Evolutionary conservation across 2,888 invertebrate genomes (phyloP).

Genomic region (Poecilus cupreus): DNA sequence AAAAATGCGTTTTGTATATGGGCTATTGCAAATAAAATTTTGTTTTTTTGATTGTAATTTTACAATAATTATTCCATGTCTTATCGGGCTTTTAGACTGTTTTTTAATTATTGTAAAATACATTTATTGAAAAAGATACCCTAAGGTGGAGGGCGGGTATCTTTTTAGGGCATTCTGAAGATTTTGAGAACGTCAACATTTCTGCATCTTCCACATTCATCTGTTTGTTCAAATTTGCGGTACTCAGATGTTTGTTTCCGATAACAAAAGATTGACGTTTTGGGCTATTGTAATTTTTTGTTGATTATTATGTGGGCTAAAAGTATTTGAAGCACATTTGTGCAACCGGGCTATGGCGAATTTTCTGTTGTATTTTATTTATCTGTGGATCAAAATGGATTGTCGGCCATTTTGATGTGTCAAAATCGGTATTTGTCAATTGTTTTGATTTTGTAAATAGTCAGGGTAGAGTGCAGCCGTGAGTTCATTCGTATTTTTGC

Average conservation of each 20-base stretch:
- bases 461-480: conserved; percentile 40
- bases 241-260: conserved; percentile 4
- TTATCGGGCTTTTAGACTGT: conserved; percentile 72
- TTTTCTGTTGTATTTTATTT: conserved; percentile 67
- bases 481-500: neutral
- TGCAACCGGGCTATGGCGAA: conserved; percentile 73
- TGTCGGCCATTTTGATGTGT: conserved; percentile 60
- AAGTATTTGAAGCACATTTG: conserved; percentile 72
- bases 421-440: conserved; percentile 63
- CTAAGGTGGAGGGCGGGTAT: conserved; percentile 6
- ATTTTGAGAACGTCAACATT: conserved; percentile 43
- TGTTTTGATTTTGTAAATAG: conserved; percentile 43
- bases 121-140: conserved; percentile 63
- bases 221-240: neutral
- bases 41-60: conserved; percentile 70
- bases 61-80: conserved; percentile 73
- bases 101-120: conserved; percentile 73
- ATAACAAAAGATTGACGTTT: conserved; percentile 31
- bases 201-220: neutral
- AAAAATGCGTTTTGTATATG: conserved; percentile 67
- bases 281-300: conserved; percentile 72
- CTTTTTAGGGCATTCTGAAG: conserved; percentile 53
- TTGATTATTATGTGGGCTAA: conserved; percentile 69
- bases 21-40: conserved; percentile 73
- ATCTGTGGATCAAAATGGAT: conserved; percentile 63